phyloP scores from a whole-genome alignment of 92 coral and sea anemone genomes.

The Palythoa grandiflora region DNA sequence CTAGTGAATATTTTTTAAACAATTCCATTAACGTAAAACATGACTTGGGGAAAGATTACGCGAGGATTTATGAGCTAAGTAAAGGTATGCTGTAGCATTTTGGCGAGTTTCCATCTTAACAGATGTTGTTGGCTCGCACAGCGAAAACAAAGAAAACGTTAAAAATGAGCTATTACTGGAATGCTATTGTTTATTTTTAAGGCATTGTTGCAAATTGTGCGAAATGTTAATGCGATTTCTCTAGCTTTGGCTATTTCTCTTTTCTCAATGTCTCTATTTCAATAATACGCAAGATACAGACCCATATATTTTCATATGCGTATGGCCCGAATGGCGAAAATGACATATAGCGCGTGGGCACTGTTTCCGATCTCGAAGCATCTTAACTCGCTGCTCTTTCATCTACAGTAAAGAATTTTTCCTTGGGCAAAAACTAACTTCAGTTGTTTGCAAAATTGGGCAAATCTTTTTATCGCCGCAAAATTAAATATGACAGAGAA shows the following conservation, averaged over 20 bases:
- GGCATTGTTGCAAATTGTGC: neutral
- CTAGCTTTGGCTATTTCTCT: neutral
- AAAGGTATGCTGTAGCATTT: neutral
- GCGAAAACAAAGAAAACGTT: neutral
- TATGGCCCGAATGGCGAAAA: neutral
- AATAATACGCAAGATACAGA: neutral
- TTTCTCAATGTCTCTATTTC: neutral
- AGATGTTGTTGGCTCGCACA: constrained; percentile 16
- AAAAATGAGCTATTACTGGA: constrained; percentile 4
- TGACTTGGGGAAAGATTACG: neutral
- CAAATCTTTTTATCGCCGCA: neutral
- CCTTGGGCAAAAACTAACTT: neutral
- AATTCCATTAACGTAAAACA: no score
- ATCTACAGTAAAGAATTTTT: no score
- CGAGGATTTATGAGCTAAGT: neutral
- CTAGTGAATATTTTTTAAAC: neutral
- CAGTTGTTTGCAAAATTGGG: neutral
- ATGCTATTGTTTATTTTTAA: neutral
- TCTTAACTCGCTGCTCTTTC: neutral
- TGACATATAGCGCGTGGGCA: constrained; percentile 22
- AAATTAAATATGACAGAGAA: neutral
- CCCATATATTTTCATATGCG: neutral
- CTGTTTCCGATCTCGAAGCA: neutral
- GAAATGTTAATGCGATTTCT: neutral
- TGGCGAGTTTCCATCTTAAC: constrained; percentile 28